Evolutionary conservation across 2,113 vertebrate species (phyloP).

Genomic region (Lichenostomus cassidix): DNA sequence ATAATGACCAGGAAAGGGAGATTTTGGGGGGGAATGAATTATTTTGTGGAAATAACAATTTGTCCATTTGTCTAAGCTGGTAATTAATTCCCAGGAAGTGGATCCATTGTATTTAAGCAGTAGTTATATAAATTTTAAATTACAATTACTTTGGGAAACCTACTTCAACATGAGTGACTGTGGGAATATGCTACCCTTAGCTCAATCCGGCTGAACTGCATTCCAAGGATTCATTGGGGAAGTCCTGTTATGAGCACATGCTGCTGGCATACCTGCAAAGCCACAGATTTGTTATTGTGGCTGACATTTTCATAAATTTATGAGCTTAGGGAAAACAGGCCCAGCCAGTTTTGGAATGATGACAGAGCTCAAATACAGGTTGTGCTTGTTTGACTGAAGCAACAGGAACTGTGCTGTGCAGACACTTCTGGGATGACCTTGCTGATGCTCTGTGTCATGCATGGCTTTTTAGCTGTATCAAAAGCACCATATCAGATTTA

Average conservation of each 20-base stretch:
- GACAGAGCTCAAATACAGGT: not conserved
- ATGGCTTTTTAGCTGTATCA: not conserved
- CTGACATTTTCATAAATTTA: not conserved
- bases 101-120: not conserved
- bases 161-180: not conserved
- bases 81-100: slow-evolving; percentile 51
- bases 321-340: not conserved
- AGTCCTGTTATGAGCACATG: not conserved
- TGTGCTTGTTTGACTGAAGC: not conserved
- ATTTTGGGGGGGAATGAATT: not conserved
- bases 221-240: not conserved
- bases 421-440: not conserved
- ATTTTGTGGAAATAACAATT: not conserved
- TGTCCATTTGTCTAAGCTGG: not conserved
- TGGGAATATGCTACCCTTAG: not conserved
- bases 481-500: not conserved
- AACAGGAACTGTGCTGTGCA: not conserved
- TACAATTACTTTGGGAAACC: not conserved
- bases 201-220: not conserved
- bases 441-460: not conserved
- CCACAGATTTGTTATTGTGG: not conserved
- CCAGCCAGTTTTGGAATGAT: not conserved
- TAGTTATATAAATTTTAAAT: not conserved
- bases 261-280: not conserved
- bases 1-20: not conserved